Evolutionary conservation across 2,113 vertebrate genomes (phyloP), one percentile per base, ranked within the genome.

Genomic region (Cyrtonyx montezumae): DNA sequence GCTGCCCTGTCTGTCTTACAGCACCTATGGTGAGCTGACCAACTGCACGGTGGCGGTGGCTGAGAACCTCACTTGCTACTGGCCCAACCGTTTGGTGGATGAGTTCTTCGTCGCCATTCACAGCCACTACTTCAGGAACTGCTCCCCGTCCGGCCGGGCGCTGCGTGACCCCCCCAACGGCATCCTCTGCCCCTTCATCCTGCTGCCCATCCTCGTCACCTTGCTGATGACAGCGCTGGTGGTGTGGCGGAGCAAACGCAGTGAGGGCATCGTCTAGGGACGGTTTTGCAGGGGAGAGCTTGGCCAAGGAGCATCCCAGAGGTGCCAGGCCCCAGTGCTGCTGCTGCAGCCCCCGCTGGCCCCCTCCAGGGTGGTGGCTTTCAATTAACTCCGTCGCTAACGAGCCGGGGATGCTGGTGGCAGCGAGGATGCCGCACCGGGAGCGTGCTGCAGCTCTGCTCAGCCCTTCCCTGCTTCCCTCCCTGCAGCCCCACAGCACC

Each of bases 241-340:
- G 85, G 99, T 99, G 87, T 99, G 99, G 98, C 97, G 98, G 93
- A 99, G 98, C 98, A 99, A 99, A 88, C 98, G 96, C 92, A 98
- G 98, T 0, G 99, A 99, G 88, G 98, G 98, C 84, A 98, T 99
- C 2, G 97, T 99, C 79, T 98, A 95, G 48, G 40, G 51, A 2
- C 1, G 1, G 1, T 58, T 58, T 58, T n/a, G 46, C 2, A 25
- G 40, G 37, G 53, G 58, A 48, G 62, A 49, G 8, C 22, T 6
- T 8, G 63, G 43, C 32, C 2, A 34, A 76, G 55, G 30, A 84
- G 53, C 68, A 11, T 26, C 58, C 2, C 1, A 1, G n/a, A 32
- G 40, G 20, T 11, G 22, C 22, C 30, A 3, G 53, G 40, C 15
- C 22, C 34, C 4, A 10, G 75, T 4, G 68, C 58, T 45, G 11